Conservation (phyloP, 2,888 invertebrate genomes). For the Zygogramma bicolorata region DNA sequence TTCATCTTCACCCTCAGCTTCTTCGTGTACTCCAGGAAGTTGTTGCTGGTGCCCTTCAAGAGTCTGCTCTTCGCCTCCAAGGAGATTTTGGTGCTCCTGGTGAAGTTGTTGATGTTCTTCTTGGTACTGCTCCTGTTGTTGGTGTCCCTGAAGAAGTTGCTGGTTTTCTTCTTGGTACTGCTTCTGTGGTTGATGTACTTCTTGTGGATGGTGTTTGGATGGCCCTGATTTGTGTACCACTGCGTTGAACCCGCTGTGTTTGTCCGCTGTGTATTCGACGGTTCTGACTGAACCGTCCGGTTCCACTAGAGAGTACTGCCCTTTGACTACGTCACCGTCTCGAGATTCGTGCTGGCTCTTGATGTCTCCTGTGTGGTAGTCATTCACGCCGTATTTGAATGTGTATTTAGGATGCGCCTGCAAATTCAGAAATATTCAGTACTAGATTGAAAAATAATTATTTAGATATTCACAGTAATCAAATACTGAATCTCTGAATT, state of each 20-base stretch:
- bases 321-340: conserved; percentile 64
- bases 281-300: conserved; percentile 64
- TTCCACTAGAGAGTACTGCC: conserved; percentile 64
- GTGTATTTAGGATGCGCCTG: conserved; percentile 63
- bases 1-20: conserved; percentile 5
- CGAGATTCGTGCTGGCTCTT: conserved; percentile 63
- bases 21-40: neutral
- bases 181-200: neutral
- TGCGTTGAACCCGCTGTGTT: conserved; percentile 64
- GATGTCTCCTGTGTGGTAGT: conserved; percentile 63
- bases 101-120: neutral
- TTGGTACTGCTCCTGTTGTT: neutral
- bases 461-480: neutral
- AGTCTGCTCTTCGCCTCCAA: neutral
- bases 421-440: neutral
- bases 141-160: neutral
- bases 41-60: neutral
- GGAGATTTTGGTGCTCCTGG: neutral
- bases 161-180: neutral
- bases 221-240: conserved; percentile 58
- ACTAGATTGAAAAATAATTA: neutral
- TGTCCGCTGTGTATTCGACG: conserved; percentile 64
- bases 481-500: too few relatives aligned
- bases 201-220: conserved; percentile 29
- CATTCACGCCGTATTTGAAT: conserved; percentile 64